phyloP scores from a whole-genome alignment of 2,797 vertebrate species.

The Poecile montanus region DNA sequence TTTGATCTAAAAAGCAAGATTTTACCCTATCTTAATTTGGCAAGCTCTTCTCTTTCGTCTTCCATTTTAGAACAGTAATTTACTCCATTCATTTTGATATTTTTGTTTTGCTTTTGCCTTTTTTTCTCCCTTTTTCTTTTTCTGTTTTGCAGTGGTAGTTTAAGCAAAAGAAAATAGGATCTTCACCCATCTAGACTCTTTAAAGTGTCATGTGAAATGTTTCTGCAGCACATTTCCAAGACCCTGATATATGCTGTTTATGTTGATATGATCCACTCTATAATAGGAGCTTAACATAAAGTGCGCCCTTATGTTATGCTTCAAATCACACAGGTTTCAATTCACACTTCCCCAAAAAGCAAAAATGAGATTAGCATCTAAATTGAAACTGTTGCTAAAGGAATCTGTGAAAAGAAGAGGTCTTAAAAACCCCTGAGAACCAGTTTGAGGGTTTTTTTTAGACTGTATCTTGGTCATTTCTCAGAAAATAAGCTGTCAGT shows the following conservation, averaged over 20 bases:
- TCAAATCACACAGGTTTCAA: slow-evolving; percentile 37
- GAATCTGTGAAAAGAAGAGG: neutral
- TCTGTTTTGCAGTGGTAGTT: neutral
- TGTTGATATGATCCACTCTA: slow-evolving; percentile 2
- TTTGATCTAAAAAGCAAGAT: neutral
- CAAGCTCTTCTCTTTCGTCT: neutral
- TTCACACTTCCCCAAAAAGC: slow-evolving; percentile 1
- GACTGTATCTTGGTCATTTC: neutral
- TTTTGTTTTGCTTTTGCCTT: neutral
- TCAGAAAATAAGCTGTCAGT: neutral
- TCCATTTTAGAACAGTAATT: neutral
- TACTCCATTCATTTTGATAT: neutral
- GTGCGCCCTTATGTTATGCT: neutral
- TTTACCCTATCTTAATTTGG: neutral
- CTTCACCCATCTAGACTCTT: neutral
- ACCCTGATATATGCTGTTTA: neutral
- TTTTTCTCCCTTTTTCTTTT: neutral
- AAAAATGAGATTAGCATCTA: slow-evolving; percentile 46
- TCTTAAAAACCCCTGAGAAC: neutral
- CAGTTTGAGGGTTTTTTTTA: neutral
- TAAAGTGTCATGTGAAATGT: neutral
- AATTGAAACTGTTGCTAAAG: slow-evolving; percentile 1
- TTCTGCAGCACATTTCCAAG: neutral
- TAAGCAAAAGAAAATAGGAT: neutral
- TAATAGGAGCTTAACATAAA: slow-evolving; percentile 41